phyloP scores from a whole-genome alignment of 1,140 invertebrate species.

The Riptortus pedestris region DNA sequence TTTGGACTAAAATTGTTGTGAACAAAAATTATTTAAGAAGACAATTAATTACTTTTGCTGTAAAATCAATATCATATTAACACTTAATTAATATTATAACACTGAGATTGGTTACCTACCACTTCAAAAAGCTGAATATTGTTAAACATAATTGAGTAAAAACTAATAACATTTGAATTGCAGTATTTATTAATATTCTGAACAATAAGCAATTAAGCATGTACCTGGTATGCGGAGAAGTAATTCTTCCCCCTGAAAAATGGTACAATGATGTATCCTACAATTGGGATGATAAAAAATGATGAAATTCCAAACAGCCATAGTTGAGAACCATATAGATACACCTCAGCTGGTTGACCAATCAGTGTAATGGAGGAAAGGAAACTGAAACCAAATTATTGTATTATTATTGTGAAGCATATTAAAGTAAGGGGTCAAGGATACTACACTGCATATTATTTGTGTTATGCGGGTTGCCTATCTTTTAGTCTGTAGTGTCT shows the following conservation, averaged over 20 bases:
- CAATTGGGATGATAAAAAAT: constrained; percentile 39
- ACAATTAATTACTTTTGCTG: no score
- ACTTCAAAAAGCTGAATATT: no score
- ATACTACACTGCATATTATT: background rate
- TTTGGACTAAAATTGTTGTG: no score
- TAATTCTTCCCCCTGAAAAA: constrained; percentile 42
- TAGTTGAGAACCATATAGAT: constrained; percentile 40
- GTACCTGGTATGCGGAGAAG: constrained; percentile 35
- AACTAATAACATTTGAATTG: background rate
- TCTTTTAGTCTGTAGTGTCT: background rate
- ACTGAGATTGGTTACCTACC: no score
- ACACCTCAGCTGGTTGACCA: constrained; percentile 48
- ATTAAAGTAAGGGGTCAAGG: background rate
- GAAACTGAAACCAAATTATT: constrained; percentile 38
- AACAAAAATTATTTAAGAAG: no score
- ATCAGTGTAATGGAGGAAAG: constrained; percentile 49
- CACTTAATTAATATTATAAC: no score
- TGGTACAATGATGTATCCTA: constrained; percentile 46
- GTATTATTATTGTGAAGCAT: background rate
- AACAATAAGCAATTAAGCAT: background rate
- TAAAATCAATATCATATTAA: no score
- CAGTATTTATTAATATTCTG: background rate
- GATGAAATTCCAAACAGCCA: constrained; percentile 38
- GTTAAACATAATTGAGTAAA: background rate
- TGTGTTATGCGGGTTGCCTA: background rate